Evolutionary conservation across 1,140 invertebrate genomes (phyloP).

Genomic region (Phymastichus coffea): DNA sequence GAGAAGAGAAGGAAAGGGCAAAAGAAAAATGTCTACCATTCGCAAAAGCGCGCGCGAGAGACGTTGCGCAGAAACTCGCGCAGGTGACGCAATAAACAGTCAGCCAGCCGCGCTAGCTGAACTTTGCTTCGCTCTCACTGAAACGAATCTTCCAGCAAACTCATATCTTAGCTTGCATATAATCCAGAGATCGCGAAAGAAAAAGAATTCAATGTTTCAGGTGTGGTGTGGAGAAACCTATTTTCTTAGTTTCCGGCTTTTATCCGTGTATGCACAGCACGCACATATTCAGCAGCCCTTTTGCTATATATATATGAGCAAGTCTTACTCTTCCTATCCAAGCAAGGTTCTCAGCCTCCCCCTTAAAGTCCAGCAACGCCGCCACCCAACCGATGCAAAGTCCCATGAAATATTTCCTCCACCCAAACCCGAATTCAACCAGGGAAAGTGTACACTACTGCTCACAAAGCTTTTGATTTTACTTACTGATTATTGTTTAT

Average conservation of each 20-base stretch:
- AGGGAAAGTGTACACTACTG: neutral
- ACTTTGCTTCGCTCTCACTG: neutral
- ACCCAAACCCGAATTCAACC: neutral
- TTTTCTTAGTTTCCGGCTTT: conserved; percentile 17
- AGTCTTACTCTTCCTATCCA: too few relatives aligned
- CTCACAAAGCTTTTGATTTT: neutral
- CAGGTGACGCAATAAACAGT: conserved; percentile 14
- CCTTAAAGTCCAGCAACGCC: too few relatives aligned
- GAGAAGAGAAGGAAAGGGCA: too few relatives aligned
- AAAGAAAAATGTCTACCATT: conserved; percentile 11
- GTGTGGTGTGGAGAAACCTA: conserved; percentile 8
- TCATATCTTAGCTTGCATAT: neutral
- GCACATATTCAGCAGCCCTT: too few relatives aligned
- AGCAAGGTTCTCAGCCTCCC: too few relatives aligned
- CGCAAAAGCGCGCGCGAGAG: neutral
- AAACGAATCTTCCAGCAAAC: conserved; percentile 6
- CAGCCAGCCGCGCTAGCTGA: neutral
- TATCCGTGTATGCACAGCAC: too few relatives aligned
- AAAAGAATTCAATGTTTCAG: conserved; percentile 17
- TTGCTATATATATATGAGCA: too few relatives aligned
- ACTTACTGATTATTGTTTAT: too few relatives aligned
- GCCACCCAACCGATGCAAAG: conserved; percentile 21
- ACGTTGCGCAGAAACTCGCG: neutral
- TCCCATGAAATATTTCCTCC: conserved; percentile 34
- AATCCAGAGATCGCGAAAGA: neutral